These are phyloP conservation scores for Folsomia candida DNA, from an alignment of 2,888 invertebrate genomes.

Conservation along the genomic window DNA sequence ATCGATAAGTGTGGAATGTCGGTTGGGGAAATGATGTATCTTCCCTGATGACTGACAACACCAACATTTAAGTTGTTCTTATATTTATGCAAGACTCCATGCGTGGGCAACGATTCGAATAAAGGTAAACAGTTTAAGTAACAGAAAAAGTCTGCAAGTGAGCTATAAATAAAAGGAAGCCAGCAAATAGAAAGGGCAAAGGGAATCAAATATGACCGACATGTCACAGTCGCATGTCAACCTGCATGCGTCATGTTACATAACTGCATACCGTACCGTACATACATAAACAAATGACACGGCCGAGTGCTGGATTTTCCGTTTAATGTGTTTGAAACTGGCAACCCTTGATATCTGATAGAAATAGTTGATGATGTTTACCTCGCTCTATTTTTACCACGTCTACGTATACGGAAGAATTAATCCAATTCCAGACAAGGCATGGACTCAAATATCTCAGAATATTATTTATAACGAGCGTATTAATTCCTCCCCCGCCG, in stretches of 20 bases:
- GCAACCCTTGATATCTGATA: background rate
- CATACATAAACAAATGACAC: background rate
- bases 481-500: too few relatives aligned
- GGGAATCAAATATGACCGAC: background rate
- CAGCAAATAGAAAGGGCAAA: background rate
- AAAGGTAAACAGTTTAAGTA: background rate
- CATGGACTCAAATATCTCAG: too few relatives aligned
- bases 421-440: too few relatives aligned
- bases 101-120: too few relatives aligned
- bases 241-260: background rate
- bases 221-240: background rate
- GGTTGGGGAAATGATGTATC: too few relatives aligned
- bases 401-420: background rate
- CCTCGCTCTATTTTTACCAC: background rate
- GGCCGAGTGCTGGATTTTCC: background rate
- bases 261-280: too few relatives aligned
- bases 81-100: too few relatives aligned
- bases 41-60: too few relatives aligned
- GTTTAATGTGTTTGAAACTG: background rate
- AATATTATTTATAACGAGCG: too few relatives aligned
- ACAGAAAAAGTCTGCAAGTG: background rate
- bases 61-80: too few relatives aligned
- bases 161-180: background rate
- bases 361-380: background rate
- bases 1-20: too few relatives aligned